Percentiles rank a stretch among this genome's conserved stretches.
phyloP scores from a whole-genome alignment of 2,113 vertebrate genomes.

The Dolichotis patagonum region DNA sequence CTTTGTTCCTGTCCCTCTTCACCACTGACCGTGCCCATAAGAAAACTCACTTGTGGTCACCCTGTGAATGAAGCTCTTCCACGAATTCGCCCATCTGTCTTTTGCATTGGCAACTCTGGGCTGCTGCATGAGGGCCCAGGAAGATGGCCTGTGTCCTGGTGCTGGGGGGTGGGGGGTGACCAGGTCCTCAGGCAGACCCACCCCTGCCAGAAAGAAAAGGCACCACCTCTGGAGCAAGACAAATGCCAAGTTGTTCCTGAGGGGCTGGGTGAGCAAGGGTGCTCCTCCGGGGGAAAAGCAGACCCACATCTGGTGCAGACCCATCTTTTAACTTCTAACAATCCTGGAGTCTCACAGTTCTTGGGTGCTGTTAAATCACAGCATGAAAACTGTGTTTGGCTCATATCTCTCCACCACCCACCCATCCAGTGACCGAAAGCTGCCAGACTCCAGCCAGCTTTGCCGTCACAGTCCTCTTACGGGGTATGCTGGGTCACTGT shows the following conservation, averaged over 20 bases:
- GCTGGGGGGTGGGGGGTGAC: not conserved
- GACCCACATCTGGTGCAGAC: not conserved
- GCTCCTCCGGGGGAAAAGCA: not conserved
- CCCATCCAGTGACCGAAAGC: not conserved
- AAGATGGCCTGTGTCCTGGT: fast-evolving
- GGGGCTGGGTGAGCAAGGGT: not conserved
- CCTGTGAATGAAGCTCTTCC: not conserved
- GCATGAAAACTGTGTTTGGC: not conserved
- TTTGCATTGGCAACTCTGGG: not conserved
- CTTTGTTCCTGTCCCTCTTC: not conserved
- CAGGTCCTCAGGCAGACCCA: not conserved
- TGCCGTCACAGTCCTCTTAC: not conserved
- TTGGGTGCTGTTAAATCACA: not conserved
- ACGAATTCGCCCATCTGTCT: not conserved
- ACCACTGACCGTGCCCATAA: not conserved
- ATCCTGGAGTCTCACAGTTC: not conserved
- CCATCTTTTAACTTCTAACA: not conserved
- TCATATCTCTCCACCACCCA: not conserved
- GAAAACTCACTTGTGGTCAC: not conserved
- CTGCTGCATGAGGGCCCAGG: not conserved
- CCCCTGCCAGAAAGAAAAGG: not conserved
- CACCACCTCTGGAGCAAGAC: not conserved
- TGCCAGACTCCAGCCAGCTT: not conserved
- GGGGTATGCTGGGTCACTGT: not conserved
- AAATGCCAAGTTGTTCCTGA: not conserved